Percentiles rank a stretch among this genome's conserved stretches.
phyloP scores from a whole-genome alignment of 2,797 vertebrate genomes.

The Bovichtus variegatus region DNA sequence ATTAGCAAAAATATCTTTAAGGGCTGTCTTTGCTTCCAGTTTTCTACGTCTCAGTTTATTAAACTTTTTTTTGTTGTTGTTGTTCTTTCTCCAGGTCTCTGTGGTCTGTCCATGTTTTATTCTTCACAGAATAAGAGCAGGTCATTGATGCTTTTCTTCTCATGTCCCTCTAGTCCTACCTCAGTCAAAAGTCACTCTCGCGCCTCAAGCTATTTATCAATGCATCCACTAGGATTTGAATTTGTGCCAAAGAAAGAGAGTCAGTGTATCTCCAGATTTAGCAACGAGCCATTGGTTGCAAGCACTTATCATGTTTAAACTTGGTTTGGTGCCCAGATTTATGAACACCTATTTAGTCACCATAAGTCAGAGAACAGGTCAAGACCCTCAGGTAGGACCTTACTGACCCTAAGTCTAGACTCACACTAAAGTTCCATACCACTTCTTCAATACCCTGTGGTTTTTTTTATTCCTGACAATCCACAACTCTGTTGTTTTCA shows the following conservation, averaged over 20 bases:
- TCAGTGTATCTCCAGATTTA: conserved; percentile 51
- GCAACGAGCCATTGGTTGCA: conserved; percentile 27
- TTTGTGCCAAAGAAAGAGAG: conserved; percentile 45
- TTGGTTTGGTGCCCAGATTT: conserved; percentile 27
- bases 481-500: neutral
- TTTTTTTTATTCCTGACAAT: conserved; percentile 24
- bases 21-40: neutral
- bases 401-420: conserved; percentile 36
- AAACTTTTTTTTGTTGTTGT: neutral
- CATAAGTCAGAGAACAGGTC: conserved; percentile 33
- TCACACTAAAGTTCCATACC: neutral
- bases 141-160: conserved; percentile 51
- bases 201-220: conserved; percentile 53
- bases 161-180: conserved; percentile 52
- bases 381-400: conserved; percentile 19
- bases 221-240: conserved; percentile 56
- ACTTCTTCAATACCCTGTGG: neutral
- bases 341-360: conserved; percentile 11
- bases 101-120: conserved; percentile 20
- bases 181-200: conserved; percentile 62
- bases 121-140: conserved; percentile 47
- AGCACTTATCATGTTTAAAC: conserved; percentile 28
- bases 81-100: neutral
- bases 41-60: neutral
- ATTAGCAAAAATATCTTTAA: too few relatives aligned